These are phyloP conservation scores for Pollachius pollachius DNA, from an alignment of 2,113 vertebrate species.

Conservation along the genomic window DNA sequence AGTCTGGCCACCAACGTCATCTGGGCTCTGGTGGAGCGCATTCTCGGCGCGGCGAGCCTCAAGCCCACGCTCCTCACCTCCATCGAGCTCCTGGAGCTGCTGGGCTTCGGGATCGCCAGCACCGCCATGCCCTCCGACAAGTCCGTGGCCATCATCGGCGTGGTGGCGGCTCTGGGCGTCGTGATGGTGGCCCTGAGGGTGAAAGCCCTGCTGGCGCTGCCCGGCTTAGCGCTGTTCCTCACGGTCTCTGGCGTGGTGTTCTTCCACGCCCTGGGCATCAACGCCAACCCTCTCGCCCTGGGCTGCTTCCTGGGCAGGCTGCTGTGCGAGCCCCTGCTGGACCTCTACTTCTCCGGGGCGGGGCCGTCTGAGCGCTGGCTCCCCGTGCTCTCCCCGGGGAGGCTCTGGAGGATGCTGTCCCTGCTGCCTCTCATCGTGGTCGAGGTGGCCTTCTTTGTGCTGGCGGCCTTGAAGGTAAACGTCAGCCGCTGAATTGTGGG, in stretches of 20 bases:
- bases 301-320: constrained; percentile 91
- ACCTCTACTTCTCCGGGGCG: constrained; percentile 91
- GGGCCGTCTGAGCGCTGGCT: constrained; percentile 92
- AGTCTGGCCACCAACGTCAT: constrained; percentile 82
- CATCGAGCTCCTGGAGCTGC: constrained; percentile 86
- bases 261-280: constrained; percentile 83
- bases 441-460: constrained; percentile 85
- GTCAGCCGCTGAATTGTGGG: background rate
- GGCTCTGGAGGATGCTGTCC: constrained; percentile 85
- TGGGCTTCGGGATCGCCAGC: constrained; percentile 93
- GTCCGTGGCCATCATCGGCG: constrained; percentile 82
- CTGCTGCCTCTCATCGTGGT: constrained; percentile 81
- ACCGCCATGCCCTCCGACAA: constrained; percentile 86
- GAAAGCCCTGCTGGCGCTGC: constrained; percentile 92
- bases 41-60: constrained; percentile 81
- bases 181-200: constrained; percentile 92
- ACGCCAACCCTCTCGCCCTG: constrained; percentile 87
- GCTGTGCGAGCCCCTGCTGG: constrained; percentile 89
- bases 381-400: constrained; percentile 85
- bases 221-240: constrained; percentile 85
- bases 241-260: constrained; percentile 81
- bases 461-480: constrained; percentile 85
- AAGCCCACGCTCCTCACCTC: constrained; percentile 83
- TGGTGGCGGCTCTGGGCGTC: constrained; percentile 84
- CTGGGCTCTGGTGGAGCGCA: constrained; percentile 85